Base-by-base conservation (phyloP, 2,797 vertebrate species). In the Enteromius viviparus region DNA sequence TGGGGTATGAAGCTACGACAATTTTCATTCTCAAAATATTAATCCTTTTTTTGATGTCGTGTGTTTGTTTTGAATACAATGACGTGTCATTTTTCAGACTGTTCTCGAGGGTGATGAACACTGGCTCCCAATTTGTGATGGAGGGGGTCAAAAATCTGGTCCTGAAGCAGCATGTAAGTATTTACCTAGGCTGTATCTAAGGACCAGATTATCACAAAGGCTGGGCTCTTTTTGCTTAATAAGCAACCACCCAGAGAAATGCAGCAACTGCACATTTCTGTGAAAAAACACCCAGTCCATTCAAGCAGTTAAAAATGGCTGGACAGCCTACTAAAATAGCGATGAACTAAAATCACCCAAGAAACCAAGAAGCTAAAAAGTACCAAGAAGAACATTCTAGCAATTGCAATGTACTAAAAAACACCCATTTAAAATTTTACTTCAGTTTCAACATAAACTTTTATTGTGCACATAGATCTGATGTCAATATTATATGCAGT, bases 91-190 rank as follows among this genome's bases (percentile, higher is more conserved):
- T 84, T 82, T 70, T 65, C 92, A 98, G 98, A 51, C 93, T 99
- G 14, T 96, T 99, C 87, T 99, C 98, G 87, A 95, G 97, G 90
- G 97, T 99, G 90, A 98, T 99, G 98, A 99, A 98, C 87, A 95
- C 96, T 0, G 97, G 98, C 88, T 99, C 98, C 55, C 98, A 99
- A 90, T 97, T 99, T 89, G 98, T 99, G 83, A 99, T 99, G 98
- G 98, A 99, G 94, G 98, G 98, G 58, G 98, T 99, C 85, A 99
- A 99, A 93, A 98, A 99, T 93, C 94, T 99, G 80, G 98, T 99
- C 65, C 87, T 98, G 85, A 99, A 99, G 88, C 97, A 98, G 75
- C 98, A 99, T 89, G 98, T 98, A 91, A 96, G 97, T 96, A 84
- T 65, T 55, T 40, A 71, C 14, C 29, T 64, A 32, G 29, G 15